A percentile compares a stretch with the other conserved stretches of the same genome.
Evolutionary conservation across 1,140 invertebrate genomes (phyloP).

Genomic region (Lordiphosa mommai): DNA sequence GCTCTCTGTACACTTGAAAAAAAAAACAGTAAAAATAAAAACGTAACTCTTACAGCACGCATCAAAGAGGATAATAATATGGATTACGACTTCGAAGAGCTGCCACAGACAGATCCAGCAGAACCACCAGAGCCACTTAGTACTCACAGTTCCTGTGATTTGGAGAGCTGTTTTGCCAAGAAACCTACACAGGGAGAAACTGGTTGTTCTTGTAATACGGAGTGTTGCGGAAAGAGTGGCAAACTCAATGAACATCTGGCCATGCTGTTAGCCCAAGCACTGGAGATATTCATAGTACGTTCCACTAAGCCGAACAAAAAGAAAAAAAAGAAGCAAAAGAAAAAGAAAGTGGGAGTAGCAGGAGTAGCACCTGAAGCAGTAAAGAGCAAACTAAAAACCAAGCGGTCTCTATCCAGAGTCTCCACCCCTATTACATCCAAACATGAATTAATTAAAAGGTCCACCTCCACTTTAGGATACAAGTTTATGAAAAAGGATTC

Average conservation of each 20-base stretch:
- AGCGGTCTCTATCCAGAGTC: too few relatives aligned
- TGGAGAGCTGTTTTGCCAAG: not conserved
- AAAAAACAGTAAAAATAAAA: too few relatives aligned
- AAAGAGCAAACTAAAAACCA: not conserved
- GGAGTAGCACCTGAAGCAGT: not conserved
- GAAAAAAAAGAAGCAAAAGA: not conserved
- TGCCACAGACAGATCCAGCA: too few relatives aligned
- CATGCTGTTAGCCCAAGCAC: constrained; percentile 18
- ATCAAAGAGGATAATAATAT: too few relatives aligned
- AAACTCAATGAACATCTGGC: constrained; percentile 15
- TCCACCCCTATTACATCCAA: too few relatives aligned
- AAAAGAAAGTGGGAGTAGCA: not conserved
- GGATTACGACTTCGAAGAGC: too few relatives aligned
- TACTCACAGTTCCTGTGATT: not conserved
- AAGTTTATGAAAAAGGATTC: too few relatives aligned
- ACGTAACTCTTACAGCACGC: too few relatives aligned
- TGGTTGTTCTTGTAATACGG: constrained; percentile 14
- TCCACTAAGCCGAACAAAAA: not conserved
- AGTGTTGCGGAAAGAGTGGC: not conserved
- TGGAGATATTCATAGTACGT: constrained; percentile 32
- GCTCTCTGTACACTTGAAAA: too few relatives aligned
- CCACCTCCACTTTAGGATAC: too few relatives aligned
- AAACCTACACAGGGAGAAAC: not conserved
- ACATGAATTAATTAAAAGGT: too few relatives aligned
- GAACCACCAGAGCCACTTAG: too few relatives aligned